phyloP scores from a whole-genome alignment of 92 coral and sea anemone genomes.

The Bergia sp. region DNA sequence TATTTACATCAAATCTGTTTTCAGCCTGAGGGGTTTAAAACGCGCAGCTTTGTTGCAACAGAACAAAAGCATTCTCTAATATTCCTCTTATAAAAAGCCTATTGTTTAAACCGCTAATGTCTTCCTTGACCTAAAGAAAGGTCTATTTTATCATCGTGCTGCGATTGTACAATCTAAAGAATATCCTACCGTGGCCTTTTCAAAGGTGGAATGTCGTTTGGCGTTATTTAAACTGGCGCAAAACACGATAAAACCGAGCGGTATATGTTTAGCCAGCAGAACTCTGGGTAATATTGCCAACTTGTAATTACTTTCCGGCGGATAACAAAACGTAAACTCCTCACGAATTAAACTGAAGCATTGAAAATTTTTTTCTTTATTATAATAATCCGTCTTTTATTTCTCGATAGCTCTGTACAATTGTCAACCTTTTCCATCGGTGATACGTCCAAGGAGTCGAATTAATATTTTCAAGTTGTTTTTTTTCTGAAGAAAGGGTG shows the following conservation, averaged over 20 bases:
- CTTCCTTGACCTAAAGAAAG: conserved; percentile 24
- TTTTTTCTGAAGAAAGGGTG: not conserved
- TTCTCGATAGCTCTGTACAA: not conserved
- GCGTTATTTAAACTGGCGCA: conserved; percentile 9
- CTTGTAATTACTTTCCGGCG: conserved; percentile 65
- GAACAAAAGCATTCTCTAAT: conserved; percentile 36
- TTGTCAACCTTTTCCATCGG: not conserved
- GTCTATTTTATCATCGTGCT: conserved; percentile 39
- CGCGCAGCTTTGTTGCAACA: conserved; percentile 39
- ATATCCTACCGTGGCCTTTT: conserved; percentile 28
- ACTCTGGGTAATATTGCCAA: conserved; percentile 64
- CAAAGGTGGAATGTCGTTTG: not conserved
- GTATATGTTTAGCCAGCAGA: conserved; percentile 60
- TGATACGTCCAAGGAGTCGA: not conserved
- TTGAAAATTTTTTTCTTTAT: conserved; percentile 1
- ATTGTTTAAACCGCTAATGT: conserved; percentile 34
- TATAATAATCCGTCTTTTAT: not conserved
- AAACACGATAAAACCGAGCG: conserved; percentile 31
- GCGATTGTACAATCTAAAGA: conserved; percentile 40
- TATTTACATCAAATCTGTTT: conserved; percentile 29
- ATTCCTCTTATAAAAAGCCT: conserved; percentile 34
- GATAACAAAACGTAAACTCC: conserved; percentile 49
- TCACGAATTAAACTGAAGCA: conserved; percentile 17
- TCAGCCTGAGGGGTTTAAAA: conserved; percentile 40
- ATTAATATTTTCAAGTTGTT: not conserved